Conservation (phyloP, 2,113 vertebrate species). For the Dolichotis patagonum region DNA sequence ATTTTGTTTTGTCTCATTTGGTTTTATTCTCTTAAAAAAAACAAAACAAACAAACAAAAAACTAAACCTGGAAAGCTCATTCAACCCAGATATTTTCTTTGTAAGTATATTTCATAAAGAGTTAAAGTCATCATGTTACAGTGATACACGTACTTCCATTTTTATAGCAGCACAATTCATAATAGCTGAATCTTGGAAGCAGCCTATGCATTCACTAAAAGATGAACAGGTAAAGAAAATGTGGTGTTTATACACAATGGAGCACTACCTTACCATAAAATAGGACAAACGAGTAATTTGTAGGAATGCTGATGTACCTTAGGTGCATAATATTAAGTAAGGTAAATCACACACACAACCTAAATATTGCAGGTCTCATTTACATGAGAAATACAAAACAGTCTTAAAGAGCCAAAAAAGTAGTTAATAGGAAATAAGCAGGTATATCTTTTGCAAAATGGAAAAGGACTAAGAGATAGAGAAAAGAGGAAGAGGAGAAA, state of each 20-base stretch:
- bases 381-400: background rate
- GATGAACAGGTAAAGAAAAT: background rate
- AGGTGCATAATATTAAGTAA: background rate
- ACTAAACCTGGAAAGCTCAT: background rate
- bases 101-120: background rate
- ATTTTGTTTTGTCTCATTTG: too few relatives aligned
- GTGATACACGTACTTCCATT: background rate
- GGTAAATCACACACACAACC: background rate
- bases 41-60: too few relatives aligned
- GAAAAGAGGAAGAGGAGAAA: background rate
- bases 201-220: background rate
- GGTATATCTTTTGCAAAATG: background rate
- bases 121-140: background rate
- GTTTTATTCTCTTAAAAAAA: too few relatives aligned
- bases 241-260: background rate
- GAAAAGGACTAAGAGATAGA: background rate
- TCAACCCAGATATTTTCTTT: background rate
- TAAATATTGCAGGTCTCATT: background rate
- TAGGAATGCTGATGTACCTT: background rate
- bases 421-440: background rate
- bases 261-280: background rate
- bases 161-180: background rate
- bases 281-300: background rate
- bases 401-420: background rate
- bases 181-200: background rate